Base-by-base conservation (phyloP, 1,140 invertebrate genomes). In the Meloidogyne floridensis region DNA sequence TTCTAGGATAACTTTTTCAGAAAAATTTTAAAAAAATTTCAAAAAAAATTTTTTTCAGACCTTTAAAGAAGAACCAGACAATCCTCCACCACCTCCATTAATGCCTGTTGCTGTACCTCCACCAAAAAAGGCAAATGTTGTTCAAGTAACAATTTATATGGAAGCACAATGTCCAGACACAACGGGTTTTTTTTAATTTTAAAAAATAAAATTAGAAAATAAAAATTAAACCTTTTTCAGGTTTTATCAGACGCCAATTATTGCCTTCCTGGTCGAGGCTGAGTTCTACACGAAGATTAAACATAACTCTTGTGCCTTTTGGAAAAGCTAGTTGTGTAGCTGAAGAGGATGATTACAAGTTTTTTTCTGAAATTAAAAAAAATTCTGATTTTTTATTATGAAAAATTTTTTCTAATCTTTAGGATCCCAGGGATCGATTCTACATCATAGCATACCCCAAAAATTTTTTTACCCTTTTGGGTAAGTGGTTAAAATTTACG, bases 151-250 rank as follows among this genome's bases (percentile, higher is more conserved):
- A 32, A 71, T 80, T 56, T 81, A 81, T 42, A 80, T 81, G 76
- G 70, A 89, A 83, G 77, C 89, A 15, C 89, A 89, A 79, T 89
- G 88, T 82, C 88, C 88, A 10, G 88, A 89, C 74, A 89, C 88
- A 11, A 86, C 88, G 4, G 65, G 77, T 47, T 6, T 0, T 56
- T 56, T 10, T 2, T 9, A 32, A 78, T 32, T 20, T 69, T 7
- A 43, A 69, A 47, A 32, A 15, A 8, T 47, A 2, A 47, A n/a
- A 9, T 42, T 18, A 47, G 18, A 75, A 56, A 43, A 32, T 11
- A 53, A 53, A 6, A 79, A 18, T 78, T 47, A 4, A 32, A 15
- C 1, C 10, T 51, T 69, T 32, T 51, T 20, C 10, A 79, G 77
- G 85, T 32, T 89, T 90, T 65, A 83, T 89, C 42, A 84, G 83